phyloP scores from a whole-genome alignment of 2,888 invertebrate species.

The Omphaloscelis lunosa region DNA sequence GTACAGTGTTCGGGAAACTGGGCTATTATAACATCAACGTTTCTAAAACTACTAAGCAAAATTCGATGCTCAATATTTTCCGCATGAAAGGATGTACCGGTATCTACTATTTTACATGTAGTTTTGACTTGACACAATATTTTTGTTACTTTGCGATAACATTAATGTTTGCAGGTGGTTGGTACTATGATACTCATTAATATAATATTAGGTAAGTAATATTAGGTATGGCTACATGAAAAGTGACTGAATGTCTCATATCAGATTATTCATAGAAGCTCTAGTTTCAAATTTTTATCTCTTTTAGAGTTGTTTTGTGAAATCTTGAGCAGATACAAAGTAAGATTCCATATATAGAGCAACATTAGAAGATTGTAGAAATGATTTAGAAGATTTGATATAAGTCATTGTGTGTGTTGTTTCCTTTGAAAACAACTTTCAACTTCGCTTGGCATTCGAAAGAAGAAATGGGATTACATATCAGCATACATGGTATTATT shows the following conservation, averaged over 20 bases:
- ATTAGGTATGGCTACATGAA: no score
- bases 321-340: no score
- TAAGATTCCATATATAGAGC: no score
- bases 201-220: no score
- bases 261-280: no score
- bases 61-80: conserved; percentile 44
- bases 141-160: neutral
- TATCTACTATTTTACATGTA: neutral
- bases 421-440: neutral
- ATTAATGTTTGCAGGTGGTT: neutral
- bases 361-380: neutral
- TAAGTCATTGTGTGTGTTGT: neutral
- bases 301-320: no score
- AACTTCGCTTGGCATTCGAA: neutral
- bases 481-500: no score
- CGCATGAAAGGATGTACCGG: conserved; percentile 11
- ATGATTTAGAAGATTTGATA: neutral
- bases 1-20: conserved; percentile 56
- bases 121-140: neutral
- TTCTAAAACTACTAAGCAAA: conserved; percentile 58
- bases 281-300: no score
- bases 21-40: conserved; percentile 56
- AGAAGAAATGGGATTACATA: neutral
- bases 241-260: no score
- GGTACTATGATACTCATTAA: no score